Percentiles rank a stretch among this genome's conserved stretches.
phyloP scores from a whole-genome alignment of 2,888 invertebrate genomes.

The Ornithoptera priamus region DNA sequence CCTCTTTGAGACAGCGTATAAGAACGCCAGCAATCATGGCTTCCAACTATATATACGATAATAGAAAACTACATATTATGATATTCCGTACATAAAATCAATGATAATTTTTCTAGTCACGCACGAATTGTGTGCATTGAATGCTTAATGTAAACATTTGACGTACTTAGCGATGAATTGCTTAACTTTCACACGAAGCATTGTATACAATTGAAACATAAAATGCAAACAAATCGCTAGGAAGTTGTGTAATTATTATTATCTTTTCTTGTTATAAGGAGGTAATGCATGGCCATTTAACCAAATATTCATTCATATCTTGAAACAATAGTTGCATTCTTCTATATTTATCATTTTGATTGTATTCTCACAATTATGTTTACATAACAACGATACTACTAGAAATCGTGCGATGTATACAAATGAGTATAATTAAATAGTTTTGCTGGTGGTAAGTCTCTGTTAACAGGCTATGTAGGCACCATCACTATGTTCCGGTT shows the following conservation, averaged over 20 bases:
- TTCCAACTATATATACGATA: too few relatives aligned
- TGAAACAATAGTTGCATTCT: neutral
- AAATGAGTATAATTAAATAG: neutral
- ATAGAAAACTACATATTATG: slow-evolving; percentile 2
- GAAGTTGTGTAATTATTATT: neutral
- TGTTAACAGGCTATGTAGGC: too few relatives aligned
- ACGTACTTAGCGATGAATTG: neutral
- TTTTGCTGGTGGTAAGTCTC: too few relatives aligned
- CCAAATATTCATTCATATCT: neutral
- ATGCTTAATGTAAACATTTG: neutral
- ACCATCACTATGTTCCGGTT: too few relatives aligned
- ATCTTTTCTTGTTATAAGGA: neutral
- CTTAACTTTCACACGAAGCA: neutral
- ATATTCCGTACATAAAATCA: slow-evolving; percentile 11
- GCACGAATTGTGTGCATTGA: slow-evolving; percentile 6
- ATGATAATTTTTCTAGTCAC: slow-evolving; percentile 10
- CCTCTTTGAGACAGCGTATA: too few relatives aligned
- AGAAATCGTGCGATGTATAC: neutral
- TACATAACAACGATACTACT: neutral
- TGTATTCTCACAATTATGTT: neutral
- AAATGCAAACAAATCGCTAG: neutral
- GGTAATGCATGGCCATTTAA: neutral
- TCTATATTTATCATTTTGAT: neutral
- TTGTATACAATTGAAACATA: neutral
- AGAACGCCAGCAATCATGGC: too few relatives aligned